phyloP scores from a whole-genome alignment of 2,113 vertebrate species.

The Oplegnathus fasciatus region DNA sequence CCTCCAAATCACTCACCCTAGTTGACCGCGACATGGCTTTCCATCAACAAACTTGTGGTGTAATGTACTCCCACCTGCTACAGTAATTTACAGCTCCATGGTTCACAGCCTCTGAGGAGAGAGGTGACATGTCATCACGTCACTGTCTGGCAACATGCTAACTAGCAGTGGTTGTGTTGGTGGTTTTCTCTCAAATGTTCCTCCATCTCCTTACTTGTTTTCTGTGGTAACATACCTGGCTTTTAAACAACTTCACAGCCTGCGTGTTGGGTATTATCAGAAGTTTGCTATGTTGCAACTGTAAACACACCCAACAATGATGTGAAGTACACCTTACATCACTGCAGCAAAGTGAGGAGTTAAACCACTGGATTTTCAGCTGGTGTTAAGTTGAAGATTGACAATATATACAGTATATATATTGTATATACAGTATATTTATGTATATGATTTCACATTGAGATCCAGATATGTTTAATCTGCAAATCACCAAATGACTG shows the following conservation, averaged over 20 bases:
- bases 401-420: too few relatives aligned
- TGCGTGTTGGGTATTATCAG: too few relatives aligned
- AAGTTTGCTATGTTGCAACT: too few relatives aligned
- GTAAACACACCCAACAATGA: too few relatives aligned
- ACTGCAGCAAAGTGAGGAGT: too few relatives aligned
- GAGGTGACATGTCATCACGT: slow-evolving; percentile 22
- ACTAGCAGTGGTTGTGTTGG: background rate
- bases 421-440: too few relatives aligned
- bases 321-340: too few relatives aligned
- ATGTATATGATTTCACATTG: too few relatives aligned
- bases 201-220: background rate
- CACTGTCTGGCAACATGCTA: slow-evolving; percentile 31
- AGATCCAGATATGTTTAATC: background rate
- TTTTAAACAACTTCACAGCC: background rate
- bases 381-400: too few relatives aligned
- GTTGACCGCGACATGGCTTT: slow-evolving; percentile 8
- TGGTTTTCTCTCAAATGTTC: background rate
- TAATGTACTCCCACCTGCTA: slow-evolving; percentile 51
- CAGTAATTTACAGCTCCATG: slow-evolving; percentile 51
- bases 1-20: slow-evolving; percentile 13
- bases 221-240: background rate
- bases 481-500: background rate
- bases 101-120: slow-evolving; percentile 43
- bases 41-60: slow-evolving; percentile 34
- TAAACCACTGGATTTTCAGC: background rate